These are phyloP conservation scores for Melieria omissa DNA, from an alignment of 2,888 invertebrate species.

Conservation along the genomic window DNA sequence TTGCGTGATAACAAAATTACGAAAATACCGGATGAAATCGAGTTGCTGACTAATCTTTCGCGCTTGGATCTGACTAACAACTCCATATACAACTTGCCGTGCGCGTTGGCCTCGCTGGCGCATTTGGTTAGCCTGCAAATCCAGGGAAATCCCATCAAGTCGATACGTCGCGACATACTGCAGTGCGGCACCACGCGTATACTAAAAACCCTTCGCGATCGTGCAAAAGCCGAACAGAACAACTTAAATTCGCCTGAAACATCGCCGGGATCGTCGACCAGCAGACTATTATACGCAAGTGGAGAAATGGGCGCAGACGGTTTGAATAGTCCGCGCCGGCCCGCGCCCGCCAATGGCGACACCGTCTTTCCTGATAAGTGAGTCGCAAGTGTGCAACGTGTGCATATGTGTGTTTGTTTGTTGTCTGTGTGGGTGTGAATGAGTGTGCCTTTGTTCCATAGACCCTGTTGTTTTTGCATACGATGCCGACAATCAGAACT, in stretches of 20 bases:
- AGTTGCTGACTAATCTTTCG: conserved; percentile 78
- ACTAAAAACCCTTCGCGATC: conserved; percentile 80
- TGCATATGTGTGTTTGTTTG: not conserved
- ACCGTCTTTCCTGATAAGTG: conserved; percentile 56
- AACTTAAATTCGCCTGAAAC: conserved; percentile 10
- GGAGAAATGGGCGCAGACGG: conserved; percentile 64
- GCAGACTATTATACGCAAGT: conserved; percentile 39
- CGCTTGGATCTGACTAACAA: conserved; percentile 89
- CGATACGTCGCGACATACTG: conserved; percentile 84
- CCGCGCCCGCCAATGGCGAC: conserved; percentile 42
- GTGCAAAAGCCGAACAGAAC: conserved; percentile 51
- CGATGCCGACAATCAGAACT: too few relatives aligned
- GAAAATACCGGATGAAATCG: conserved; percentile 81
- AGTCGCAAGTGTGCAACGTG: conserved; percentile 30
- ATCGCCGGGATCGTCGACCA: conserved; percentile 22
- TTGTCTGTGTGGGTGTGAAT: conserved; percentile 21
- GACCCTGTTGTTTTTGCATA: too few relatives aligned
- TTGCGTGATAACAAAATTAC: conserved; percentile 85
- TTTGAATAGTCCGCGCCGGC: conserved; percentile 47
- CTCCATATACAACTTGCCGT: conserved; percentile 76
- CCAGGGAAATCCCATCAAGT: conserved; percentile 87
- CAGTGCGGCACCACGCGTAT: conserved; percentile 85
- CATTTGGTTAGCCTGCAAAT: conserved; percentile 84
- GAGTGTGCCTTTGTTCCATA: conserved; percentile 12
- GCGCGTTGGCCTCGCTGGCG: conserved; percentile 75